Percentiles rank a stretch among this genome's conserved stretches.
Conservation (phyloP, 2,797 vertebrate genomes). For the Micromesistius poutassou region DNA sequence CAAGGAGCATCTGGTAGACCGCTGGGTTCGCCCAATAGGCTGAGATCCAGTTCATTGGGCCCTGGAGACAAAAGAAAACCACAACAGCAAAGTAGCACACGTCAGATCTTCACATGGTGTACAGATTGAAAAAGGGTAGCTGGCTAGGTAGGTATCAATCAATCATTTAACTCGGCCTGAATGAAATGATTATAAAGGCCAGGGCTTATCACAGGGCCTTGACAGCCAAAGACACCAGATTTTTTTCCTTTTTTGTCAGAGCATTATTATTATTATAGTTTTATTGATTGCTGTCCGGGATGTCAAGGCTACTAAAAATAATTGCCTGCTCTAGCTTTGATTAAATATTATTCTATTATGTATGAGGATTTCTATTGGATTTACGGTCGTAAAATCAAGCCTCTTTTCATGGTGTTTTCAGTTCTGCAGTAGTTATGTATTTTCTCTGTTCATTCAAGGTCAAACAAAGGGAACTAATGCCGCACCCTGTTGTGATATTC, state of each 20-base stretch:
- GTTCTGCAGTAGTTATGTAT: neutral
- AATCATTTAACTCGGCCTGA: too few species aligned
- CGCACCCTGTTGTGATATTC: neutral
- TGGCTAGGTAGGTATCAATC: too few species aligned
- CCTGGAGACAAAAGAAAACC: constrained; percentile 68
- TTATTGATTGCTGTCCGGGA: too few species aligned
- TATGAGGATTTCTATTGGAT: neutral
- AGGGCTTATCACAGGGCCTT: too few species aligned
- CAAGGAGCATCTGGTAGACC: constrained; percentile 74
- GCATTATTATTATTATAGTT: too few species aligned
- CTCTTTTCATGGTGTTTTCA: neutral
- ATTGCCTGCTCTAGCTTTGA: too few species aligned
- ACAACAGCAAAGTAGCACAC: neutral
- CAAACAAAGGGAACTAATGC: neutral
- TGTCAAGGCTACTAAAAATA: too few species aligned
- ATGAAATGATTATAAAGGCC: too few species aligned
- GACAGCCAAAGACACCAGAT: too few species aligned
- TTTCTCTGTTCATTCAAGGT: neutral
- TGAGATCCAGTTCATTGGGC: constrained; percentile 83
- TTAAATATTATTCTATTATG: neutral
- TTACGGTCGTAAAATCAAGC: neutral
- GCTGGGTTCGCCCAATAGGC: constrained; percentile 77
- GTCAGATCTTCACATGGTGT: neutral
- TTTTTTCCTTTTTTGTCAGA: too few species aligned
- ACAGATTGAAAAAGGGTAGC: neutral